These are phyloP conservation scores for Paedocypris micromegethes DNA, from an alignment of 2,797 vertebrate species.

Conservation along the genomic window DNA sequence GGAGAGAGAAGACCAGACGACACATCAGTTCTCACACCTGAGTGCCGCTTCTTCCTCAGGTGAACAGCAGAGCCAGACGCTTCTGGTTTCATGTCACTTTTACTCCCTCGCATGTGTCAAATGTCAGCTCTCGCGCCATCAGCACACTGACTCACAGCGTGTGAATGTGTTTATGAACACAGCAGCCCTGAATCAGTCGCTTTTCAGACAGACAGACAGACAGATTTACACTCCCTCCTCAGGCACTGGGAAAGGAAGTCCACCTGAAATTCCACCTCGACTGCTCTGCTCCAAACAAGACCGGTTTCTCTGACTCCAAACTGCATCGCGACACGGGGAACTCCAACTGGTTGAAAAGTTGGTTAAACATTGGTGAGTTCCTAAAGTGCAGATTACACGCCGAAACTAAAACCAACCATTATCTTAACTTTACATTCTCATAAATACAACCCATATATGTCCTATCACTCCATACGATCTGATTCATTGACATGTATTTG, in stretches of 20 bases:
- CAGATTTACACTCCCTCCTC: constrained; percentile 48
- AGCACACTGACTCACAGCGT: constrained; percentile 41
- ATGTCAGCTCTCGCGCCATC: constrained; percentile 46
- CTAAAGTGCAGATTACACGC: no score
- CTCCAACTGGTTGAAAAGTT: no score
- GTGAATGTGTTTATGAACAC: constrained; percentile 38
- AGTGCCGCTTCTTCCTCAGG: constrained; percentile 57
- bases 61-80: constrained; percentile 46
- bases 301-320: neutral
- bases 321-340: no score
- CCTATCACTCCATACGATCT: no score
- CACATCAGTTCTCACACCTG: constrained; percentile 48
- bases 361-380: no score
- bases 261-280: constrained; percentile 50
- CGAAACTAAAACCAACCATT: no score
- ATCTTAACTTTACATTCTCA: no score
- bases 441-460: no score
- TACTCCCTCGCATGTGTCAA: constrained; percentile 7
- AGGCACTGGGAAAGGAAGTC: constrained; percentile 56
- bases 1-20: neutral
- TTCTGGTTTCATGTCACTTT: constrained; percentile 40
- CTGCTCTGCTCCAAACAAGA: constrained; percentile 20
- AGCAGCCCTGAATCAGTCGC: constrained; percentile 39
- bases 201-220: constrained; percentile 30
- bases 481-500: no score